These are phyloP conservation scores for Microcebus murinus DNA, from an alignment of 2,113 vertebrate genomes.

Conservation along the genomic window DNA sequence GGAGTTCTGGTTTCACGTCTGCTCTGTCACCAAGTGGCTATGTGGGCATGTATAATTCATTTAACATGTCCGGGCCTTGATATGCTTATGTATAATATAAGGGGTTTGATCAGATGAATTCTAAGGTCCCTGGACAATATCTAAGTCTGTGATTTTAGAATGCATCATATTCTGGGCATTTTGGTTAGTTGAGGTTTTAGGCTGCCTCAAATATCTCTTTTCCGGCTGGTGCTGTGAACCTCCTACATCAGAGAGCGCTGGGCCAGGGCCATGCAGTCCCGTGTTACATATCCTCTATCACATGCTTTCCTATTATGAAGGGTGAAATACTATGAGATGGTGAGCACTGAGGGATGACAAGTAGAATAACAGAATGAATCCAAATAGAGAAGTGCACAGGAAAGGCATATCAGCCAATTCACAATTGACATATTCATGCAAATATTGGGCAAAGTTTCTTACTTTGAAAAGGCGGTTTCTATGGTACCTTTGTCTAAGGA, in stretches of 20 bases:
- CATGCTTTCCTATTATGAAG: background rate
- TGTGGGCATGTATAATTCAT: background rate
- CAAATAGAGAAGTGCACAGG: background rate
- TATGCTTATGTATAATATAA: background rate
- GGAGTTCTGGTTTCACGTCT: background rate
- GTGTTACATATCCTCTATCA: rapidly evolving
- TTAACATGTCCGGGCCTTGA: background rate
- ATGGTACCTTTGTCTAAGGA: conserved; percentile 39
- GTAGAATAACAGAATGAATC: background rate
- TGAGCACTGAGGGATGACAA: background rate
- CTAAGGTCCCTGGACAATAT: background rate
- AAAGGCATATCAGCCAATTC: background rate
- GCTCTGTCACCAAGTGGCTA: background rate
- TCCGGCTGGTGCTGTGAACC: background rate
- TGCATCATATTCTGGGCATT: background rate
- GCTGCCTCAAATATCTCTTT: background rate
- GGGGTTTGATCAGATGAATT: background rate
- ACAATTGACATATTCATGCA: background rate
- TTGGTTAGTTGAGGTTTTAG: background rate
- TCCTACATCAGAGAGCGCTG: background rate
- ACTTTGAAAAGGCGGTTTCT: conserved; percentile 60
- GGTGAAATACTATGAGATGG: background rate
- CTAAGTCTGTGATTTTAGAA: conserved; percentile 9
- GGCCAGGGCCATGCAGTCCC: no score
- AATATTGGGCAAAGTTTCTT: conserved; percentile 54